Percentiles rank a stretch among this genome's conserved stretches.
Evolutionary conservation across 2,888 invertebrate genomes (phyloP).

Genomic region (Drosophila subsilvestris): DNA sequence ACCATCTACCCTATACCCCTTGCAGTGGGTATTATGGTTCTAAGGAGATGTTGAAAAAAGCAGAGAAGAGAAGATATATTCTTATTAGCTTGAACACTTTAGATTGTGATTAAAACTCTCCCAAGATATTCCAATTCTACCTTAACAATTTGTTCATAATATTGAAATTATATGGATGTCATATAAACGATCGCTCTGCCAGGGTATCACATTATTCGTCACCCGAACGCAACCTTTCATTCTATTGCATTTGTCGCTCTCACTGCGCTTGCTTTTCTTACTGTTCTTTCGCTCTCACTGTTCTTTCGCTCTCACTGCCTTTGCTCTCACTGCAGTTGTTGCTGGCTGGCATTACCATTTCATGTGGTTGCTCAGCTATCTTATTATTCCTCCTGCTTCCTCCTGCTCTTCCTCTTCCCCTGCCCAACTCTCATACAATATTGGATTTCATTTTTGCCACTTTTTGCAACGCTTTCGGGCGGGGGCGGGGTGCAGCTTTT

Average conservation of each 20-base stretch:
- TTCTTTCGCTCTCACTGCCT: constrained; percentile 11
- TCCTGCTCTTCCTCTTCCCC: not conserved
- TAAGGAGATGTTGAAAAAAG: not conserved
- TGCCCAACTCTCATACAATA: constrained; percentile 51
- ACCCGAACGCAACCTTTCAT: not conserved
- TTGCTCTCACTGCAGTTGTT: constrained; percentile 30
- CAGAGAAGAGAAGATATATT: not conserved
- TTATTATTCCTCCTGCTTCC: constrained; percentile 10
- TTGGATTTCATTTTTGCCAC: constrained; percentile 78
- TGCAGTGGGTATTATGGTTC: not conserved
- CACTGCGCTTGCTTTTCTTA: not conserved
- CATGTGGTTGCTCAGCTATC: constrained; percentile 51
- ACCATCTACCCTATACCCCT: constrained; percentile 11
- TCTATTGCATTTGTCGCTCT: not conserved
- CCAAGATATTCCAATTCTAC: not conserved
- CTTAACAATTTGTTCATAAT: too few relatives aligned
- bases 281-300: constrained; percentile 18
- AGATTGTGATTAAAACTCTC: too few relatives aligned
- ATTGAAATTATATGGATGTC: too few relatives aligned
- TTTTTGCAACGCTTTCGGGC: constrained; percentile 34
- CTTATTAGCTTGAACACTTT: too few relatives aligned
- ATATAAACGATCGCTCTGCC: not conserved
- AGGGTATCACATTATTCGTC: not conserved
- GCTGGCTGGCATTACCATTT: constrained; percentile 51
- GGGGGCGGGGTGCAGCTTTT: constrained; percentile 42